Evolutionary conservation across 2,797 vertebrate species (phyloP), one percentile per base, ranked within the genome.

Genomic region (Acanthurus lineatus): DNA sequence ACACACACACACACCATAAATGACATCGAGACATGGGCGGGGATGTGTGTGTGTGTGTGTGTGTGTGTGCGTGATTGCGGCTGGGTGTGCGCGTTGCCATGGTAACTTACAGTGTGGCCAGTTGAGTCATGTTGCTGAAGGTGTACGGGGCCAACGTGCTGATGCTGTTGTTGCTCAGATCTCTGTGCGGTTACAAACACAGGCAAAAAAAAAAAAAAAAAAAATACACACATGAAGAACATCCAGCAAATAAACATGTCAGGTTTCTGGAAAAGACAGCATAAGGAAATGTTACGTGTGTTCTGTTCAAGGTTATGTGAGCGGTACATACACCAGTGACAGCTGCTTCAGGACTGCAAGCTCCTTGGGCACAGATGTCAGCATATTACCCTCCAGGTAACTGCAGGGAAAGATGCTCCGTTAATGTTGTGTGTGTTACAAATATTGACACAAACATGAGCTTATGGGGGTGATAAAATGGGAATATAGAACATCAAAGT

Each of bases 81-180:
- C 16, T 40, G 53, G 15, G 42, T 56, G 35, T 32, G 25, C n/a
- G 64, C n/a, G 69, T 74, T 73, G 56, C 25, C 49, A 76, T 67
- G 62, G 82, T 28, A 78, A 97, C 98, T 97, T 88, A 99, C 98
- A 99, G 96, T 0, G 98, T 99, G 42, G 98, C 97, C 35, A 99
- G 96, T 81, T 98, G 97, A 58, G 96, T 97, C 97, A 99, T 97
- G 94, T 99, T 99, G 93, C 85, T 97, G 96, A 99, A 99, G 91
- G 96, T 98, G 81, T 96, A 93, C 9, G 96, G 96, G 79, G 94
- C 94, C 93, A 99, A 84, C 0, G 94, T 73, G 19, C 96, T 95
- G 90, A 99, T 99, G 94, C 98, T 99, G 95, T 99, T 99, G 96
- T 99, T 99, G 94, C 98, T 99, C 90, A 99, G 92, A 93, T 99